Percentiles rank a stretch among this genome's conserved stretches.
Evolutionary conservation across 2,888 invertebrate genomes (phyloP).

Genomic region (Brachypterus glaber): DNA sequence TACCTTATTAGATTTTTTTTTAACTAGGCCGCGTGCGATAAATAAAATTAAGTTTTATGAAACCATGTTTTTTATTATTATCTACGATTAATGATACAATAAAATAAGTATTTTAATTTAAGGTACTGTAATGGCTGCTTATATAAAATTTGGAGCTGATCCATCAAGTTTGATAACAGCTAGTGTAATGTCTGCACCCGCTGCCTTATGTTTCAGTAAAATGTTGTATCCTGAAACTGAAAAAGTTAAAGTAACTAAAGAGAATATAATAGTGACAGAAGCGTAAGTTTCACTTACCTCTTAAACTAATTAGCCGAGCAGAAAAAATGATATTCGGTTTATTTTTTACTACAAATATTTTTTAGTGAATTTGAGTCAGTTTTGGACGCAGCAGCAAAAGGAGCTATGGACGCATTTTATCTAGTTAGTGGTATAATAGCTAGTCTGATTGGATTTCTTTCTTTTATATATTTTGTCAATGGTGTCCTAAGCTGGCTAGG

Average conservation of each 20-base stretch:
- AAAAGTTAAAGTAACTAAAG: conserved; percentile 62
- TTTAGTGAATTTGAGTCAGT: conserved; percentile 71
- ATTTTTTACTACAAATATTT: conserved; percentile 15
- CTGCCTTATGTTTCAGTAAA: conserved; percentile 82
- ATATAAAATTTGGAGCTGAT: conserved; percentile 80
- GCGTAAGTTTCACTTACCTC: conserved; percentile 21
- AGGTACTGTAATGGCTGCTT: conserved; percentile 85
- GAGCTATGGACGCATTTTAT: conserved; percentile 71
- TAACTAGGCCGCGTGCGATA: no score
- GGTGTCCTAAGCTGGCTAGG: conserved; percentile 74
- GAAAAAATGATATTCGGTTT: not conserved
- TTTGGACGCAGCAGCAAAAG: conserved; percentile 85
- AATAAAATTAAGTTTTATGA: no score
- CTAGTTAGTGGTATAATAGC: conserved; percentile 81
- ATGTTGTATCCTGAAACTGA: conserved; percentile 88
- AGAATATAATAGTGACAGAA: no score
- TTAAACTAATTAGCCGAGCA: no score
- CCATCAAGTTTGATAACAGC: conserved; percentile 85
- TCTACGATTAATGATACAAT: not conserved
- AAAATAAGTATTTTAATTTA: conserved; percentile 31
- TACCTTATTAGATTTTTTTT: no score
- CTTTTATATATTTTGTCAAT: conserved; percentile 79
- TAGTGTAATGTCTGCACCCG: conserved; percentile 94
- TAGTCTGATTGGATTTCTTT: conserved; percentile 85
- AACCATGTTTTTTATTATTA: no score